A percentile compares a stretch with the other conserved stretches of the same genome.
These are phyloP conservation scores for Muscidifurax raptorellus DNA, from an alignment of 1,140 invertebrate genomes.

Conservation along the genomic window DNA sequence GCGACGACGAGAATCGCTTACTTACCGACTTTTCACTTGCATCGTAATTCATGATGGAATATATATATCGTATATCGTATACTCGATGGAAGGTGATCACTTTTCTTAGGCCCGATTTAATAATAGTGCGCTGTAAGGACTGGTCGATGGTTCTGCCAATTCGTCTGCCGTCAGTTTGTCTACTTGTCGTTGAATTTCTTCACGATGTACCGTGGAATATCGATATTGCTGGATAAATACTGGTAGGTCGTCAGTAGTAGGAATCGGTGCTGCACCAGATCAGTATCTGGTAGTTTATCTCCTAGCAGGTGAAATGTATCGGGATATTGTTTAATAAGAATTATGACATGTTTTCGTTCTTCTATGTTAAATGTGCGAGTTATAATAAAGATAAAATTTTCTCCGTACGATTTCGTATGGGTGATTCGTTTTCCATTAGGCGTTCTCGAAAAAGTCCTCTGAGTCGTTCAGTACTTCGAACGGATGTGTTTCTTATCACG, in stretches of 20 bases:
- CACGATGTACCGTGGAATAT: too few relatives aligned
- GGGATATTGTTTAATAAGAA: neutral
- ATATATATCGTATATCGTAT: too few relatives aligned
- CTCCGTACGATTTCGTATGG: neutral
- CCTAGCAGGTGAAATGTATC: too few relatives aligned
- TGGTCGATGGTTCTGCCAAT: neutral
- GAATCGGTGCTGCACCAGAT: too few relatives aligned
- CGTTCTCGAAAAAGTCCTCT: neutral
- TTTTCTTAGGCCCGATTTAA: too few relatives aligned
- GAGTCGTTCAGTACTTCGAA: slow-evolving; percentile 29
- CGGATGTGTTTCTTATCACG: neutral
- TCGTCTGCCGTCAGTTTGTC: neutral
- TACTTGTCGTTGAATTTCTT: neutral
- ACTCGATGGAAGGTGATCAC: too few relatives aligned
- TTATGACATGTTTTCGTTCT: slow-evolving; percentile 2
- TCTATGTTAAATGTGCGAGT: neutral
- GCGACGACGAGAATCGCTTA: too few relatives aligned
- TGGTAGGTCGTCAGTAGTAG: neutral
- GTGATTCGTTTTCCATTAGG: neutral
- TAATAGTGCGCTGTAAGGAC: too few relatives aligned
- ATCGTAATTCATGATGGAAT: too few relatives aligned
- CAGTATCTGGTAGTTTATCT: too few relatives aligned
- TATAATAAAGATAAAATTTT: neutral
- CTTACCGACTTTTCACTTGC: too few relatives aligned
- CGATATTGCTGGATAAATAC: neutral